Evolutionary conservation across 2,797 vertebrate genomes (phyloP).

Genomic region (Falco columbarius): DNA sequence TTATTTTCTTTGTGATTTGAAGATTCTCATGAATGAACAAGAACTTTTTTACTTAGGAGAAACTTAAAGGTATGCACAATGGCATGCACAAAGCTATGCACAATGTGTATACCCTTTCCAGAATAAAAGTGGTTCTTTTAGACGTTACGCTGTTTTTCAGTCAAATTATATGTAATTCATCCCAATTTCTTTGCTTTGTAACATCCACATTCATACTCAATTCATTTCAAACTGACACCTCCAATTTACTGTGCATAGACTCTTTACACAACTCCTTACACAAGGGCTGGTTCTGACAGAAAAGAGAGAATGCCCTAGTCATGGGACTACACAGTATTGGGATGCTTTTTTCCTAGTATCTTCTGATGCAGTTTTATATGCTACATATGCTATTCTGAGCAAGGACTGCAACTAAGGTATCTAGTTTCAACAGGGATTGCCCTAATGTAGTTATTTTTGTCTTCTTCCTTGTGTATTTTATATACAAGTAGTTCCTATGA

Average conservation of each 20-base stretch:
- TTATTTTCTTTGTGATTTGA: background rate
- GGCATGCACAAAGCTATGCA: background rate
- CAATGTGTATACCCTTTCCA: background rate
- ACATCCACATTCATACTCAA: background rate
- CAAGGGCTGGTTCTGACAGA: background rate
- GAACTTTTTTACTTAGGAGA: background rate
- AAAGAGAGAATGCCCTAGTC: background rate
- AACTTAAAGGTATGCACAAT: background rate
- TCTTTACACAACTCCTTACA: background rate
- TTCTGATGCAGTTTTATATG: background rate
- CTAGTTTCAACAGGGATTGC: background rate
- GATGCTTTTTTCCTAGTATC: background rate
- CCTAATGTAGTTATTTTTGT: background rate
- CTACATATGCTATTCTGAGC: background rate
- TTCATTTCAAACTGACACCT: background rate
- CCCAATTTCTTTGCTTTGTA: background rate
- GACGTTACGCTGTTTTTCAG: background rate
- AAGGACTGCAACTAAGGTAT: background rate
- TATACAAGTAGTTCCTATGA: background rate
- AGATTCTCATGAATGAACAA: background rate
- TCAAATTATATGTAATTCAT: background rate
- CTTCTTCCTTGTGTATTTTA: background rate
- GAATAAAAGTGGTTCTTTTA: background rate
- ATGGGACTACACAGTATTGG: accelerated
- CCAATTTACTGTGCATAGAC: background rate